Base-by-base conservation (phyloP, 2,888 invertebrate species). In the Drepana falcataria region DNA sequence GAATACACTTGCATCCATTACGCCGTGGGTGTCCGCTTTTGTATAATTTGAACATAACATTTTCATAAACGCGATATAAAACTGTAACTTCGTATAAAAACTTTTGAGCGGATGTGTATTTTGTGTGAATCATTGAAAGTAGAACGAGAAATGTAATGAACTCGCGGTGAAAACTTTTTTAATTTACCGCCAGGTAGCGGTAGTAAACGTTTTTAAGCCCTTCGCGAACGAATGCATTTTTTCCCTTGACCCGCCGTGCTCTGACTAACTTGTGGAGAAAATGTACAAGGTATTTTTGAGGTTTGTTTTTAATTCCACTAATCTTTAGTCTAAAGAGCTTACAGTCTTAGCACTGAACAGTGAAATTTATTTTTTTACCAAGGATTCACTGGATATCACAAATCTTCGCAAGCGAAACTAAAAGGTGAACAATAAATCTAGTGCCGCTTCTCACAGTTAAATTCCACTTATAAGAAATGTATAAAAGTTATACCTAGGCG, bases 111-210 rank as follows among this genome's bases (percentile, higher is more conserved):
- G 56, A 55, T 53, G 60, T 59, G 55, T 55, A 58, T 56, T 63
- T 58, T 53, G 56, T 61, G 54, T 56, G 59, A 58, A 63, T 63
- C 55, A 47, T 52, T 59, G 48, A 56, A 65, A 61, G 63, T 70
- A 65, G 59, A 65, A 60, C 58, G 60, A 49, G 59, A 61, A 63
- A 59, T 56, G 66, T 67, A 69, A 72, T 69, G 69, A 71, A 68
- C 69, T 64, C 61, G 55, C 51, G 41, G 59, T 51, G 53, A 47
- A 69, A 76, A 79, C 73, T 79, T 79, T 79, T 79, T 79, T 77
- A 79, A 78, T 79, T 79, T 78, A 64, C 68, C 64, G 60, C 65
- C 63, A 66, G 70, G 73, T 21, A 21, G 21, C 65, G 70, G 73
- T 21, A 21, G 21, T 65, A 65, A 73, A 66, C 63, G 59, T 59